Percentiles rank a stretch among this genome's conserved stretches.
Conservation (phyloP, 1,140 invertebrate species). For the Tetragonula clypearis region DNA sequence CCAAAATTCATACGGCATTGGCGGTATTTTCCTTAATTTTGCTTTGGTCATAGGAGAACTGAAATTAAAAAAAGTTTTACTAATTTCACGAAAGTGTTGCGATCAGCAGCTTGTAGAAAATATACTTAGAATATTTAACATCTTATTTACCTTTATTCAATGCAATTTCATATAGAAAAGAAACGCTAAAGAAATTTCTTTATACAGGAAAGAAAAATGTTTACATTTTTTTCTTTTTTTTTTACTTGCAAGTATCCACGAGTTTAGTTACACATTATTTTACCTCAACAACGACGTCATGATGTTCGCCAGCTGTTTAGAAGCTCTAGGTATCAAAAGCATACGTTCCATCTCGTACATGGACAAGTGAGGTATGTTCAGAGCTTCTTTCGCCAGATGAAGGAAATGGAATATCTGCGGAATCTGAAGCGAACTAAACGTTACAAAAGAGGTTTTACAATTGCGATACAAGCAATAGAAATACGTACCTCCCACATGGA, state of each 20-base stretch:
- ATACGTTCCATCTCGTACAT: constrained; percentile 85
- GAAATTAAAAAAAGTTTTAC: constrained; percentile 44
- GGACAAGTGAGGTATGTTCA: constrained; percentile 80
- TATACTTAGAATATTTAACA: background rate
- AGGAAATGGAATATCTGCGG: constrained; percentile 84
- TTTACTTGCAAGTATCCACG: no score
- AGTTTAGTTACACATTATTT: background rate
- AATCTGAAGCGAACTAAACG: constrained; percentile 67
- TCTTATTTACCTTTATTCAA: background rate
- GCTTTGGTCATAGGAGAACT: constrained; percentile 73
- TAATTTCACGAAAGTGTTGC: background rate
- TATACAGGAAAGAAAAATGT: no score
- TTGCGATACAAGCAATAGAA: background rate
- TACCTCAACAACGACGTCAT: constrained; percentile 84
- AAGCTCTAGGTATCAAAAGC: constrained; percentile 83
- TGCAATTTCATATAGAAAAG: background rate
- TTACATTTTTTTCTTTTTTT: background rate
- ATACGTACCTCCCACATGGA: constrained; percentile 77
- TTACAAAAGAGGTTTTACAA: background rate
- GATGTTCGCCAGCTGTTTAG: constrained; percentile 82
- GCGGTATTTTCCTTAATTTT: constrained; percentile 78
- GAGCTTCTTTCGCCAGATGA: constrained; percentile 81
- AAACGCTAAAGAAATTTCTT: no score
- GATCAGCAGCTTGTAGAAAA: background rate
- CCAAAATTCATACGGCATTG: constrained; percentile 85